These are phyloP conservation scores for Teleogryllus oceanicus DNA, from an alignment of 2,888 invertebrate species.

Conservation along the genomic window DNA sequence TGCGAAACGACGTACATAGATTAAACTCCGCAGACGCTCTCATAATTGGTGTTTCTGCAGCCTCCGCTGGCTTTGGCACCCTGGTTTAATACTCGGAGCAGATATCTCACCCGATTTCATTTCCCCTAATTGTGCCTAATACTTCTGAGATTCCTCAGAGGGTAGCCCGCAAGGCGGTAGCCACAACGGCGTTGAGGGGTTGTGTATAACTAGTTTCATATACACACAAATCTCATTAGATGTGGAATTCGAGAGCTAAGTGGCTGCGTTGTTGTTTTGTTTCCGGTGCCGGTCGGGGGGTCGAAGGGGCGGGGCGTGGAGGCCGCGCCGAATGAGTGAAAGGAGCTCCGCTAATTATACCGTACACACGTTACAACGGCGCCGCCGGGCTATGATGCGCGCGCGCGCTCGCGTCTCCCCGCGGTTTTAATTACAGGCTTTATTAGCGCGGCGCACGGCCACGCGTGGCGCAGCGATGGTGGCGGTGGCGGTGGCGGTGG, in stretches of 20 bases:
- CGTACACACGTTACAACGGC: not conserved
- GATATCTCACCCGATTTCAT: no score
- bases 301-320: no score
- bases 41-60: no score
- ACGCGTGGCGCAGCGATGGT: not conserved
- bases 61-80: no score
- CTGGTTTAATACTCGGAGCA: no score
- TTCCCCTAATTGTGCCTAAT: no score
- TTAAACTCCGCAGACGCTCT: no score
- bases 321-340: no score
- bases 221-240: not conserved
- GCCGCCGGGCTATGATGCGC: not conserved
- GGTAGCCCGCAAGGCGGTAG: no score
- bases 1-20: no score
- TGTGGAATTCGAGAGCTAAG: not conserved
- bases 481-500: not conserved
- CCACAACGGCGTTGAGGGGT: not conserved
- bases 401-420: not conserved
- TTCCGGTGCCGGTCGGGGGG: not conserved
- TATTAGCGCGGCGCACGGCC: not conserved
- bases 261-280: conserved; percentile 3
- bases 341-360: not conserved
- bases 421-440: conserved; percentile 7
- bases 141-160: no score
- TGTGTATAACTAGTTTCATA: not conserved